Conservation (phyloP, 2,797 vertebrate species). For the Bryconaethiops microstoma region DNA sequence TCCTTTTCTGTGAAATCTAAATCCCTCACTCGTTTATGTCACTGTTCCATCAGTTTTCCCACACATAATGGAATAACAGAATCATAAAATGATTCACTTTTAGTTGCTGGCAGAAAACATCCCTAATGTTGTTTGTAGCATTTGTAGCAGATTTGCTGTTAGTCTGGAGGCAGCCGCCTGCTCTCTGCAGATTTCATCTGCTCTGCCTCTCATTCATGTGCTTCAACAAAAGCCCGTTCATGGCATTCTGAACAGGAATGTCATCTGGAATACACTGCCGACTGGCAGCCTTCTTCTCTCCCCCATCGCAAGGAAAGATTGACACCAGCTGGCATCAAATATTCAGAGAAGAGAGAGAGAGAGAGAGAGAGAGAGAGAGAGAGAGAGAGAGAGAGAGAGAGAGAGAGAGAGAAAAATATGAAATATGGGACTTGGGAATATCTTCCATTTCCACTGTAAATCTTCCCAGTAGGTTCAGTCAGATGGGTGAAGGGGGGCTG, state of each 20-base stretch:
- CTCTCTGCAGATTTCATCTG: neutral
- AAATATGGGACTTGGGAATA: slow-evolving; percentile 1
- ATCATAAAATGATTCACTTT: neutral
- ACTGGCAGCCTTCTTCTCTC: slow-evolving; percentile 7
- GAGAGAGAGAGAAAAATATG: too few relatives aligned
- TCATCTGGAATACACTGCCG: neutral
- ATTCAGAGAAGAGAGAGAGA: slow-evolving; percentile 1
- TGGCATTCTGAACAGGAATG: neutral
- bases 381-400: too few relatives aligned
- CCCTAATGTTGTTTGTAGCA: neutral
- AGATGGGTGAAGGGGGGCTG: neutral
- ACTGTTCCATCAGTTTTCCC: neutral
- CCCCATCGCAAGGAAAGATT: neutral
- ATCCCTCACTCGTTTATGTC: neutral
- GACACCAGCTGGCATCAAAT: neutral
- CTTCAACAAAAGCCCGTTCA: neutral
- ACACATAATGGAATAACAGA: neutral
- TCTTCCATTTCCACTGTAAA: neutral
- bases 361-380: too few relatives aligned
- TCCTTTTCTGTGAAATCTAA: neutral
- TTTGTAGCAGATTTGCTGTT: neutral
- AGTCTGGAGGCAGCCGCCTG: neutral
- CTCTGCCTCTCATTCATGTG: neutral
- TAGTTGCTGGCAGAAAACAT: neutral
- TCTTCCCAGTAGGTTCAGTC: neutral